These are phyloP conservation scores for Patagioenas fasciata DNA, from an alignment of 2,113 vertebrate genomes.

Conservation along the genomic window DNA sequence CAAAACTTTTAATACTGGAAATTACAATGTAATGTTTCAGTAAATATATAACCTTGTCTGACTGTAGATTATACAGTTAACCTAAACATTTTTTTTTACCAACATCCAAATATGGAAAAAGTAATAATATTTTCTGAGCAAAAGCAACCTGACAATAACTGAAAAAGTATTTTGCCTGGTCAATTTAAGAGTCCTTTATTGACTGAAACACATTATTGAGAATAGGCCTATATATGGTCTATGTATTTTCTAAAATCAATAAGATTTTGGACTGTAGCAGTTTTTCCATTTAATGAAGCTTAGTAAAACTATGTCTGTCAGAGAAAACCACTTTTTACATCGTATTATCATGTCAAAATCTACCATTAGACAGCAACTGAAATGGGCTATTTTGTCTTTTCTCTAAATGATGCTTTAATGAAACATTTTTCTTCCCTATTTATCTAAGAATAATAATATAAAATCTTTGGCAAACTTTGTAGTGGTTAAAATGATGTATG, in stretches of 20 bases:
- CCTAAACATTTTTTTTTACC: background rate
- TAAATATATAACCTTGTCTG: background rate
- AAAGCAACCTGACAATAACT: background rate
- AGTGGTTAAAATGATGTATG: background rate
- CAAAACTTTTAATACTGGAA: background rate
- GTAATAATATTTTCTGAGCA: background rate
- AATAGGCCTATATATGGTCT: background rate
- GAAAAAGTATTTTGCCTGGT: background rate
- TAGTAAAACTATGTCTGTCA: background rate
- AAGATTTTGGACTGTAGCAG: background rate
- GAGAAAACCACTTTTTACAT: background rate
- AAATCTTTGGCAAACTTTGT: background rate
- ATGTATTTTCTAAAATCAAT: background rate
- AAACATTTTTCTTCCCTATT: background rate
- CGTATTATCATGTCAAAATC: background rate
- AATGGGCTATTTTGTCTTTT: conserved; percentile 4
- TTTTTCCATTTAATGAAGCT: background rate
- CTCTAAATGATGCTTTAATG: background rate
- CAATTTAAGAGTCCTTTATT: background rate
- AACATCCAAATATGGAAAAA: background rate
- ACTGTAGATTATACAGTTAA: background rate
- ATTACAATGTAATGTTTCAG: background rate
- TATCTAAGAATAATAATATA: background rate
- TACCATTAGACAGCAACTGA: background rate
- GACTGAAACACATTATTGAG: background rate